Conservation (phyloP, 2,113 vertebrate genomes). For the Rhinolophus ferrumequinum region DNA sequence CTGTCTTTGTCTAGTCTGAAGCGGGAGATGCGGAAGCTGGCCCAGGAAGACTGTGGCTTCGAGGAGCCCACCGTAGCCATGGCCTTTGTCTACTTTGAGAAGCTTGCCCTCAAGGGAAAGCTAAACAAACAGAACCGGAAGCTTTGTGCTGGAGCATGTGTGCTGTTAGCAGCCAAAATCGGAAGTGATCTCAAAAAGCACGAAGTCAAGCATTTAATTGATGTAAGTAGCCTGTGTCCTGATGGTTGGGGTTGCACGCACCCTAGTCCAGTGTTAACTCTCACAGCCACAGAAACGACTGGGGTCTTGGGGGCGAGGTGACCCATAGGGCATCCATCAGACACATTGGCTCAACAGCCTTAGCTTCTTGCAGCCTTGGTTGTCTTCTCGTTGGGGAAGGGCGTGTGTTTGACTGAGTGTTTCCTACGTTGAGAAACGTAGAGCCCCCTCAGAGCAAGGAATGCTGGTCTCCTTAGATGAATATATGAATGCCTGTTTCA, state of each 20-base stretch:
- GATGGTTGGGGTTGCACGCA: accelerated
- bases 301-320: not conserved
- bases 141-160: slow-evolving; percentile 96
- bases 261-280: not conserved
- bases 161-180: slow-evolving; percentile 97
- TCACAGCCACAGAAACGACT: not conserved
- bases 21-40: slow-evolving; percentile 96
- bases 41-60: slow-evolving; percentile 95
- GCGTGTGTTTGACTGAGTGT: not conserved
- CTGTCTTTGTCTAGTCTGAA: slow-evolving; percentile 90
- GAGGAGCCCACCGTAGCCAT: slow-evolving; percentile 98
- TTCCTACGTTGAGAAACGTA: not conserved
- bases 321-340: not conserved
- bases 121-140: slow-evolving; percentile 99
- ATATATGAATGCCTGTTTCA: not conserved
- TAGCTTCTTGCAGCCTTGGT: not conserved
- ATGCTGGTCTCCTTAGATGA: not conserved
- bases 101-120: slow-evolving; percentile 97
- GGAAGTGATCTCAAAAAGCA: slow-evolving; percentile 98
- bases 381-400: not conserved
- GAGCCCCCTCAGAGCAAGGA: not conserved
- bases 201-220: slow-evolving; percentile 97
- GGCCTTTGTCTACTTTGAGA: slow-evolving; percentile 99
- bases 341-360: not conserved
- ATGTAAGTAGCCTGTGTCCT: slow-evolving; percentile 87